Conservation (phyloP, 2,797 vertebrate genomes). For the Pangasius larnaudii region DNA sequence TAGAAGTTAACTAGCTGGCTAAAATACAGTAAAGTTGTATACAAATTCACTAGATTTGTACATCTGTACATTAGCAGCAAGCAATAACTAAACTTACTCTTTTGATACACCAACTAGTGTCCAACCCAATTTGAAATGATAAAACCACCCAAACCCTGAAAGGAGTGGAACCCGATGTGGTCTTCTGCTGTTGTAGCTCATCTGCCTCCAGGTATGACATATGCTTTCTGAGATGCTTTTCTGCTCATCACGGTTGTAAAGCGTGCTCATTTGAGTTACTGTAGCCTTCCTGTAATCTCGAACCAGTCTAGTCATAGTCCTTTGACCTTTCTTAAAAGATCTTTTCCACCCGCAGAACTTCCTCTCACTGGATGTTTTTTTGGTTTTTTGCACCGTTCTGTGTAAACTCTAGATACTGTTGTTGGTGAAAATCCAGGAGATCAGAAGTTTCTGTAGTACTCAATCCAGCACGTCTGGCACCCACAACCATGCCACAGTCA, state of each 20-base stretch:
- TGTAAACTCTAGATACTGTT: not conserved
- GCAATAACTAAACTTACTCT: not conserved
- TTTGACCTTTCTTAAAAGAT: not conserved
- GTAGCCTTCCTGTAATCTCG: not conserved
- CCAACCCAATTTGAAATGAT: not conserved
- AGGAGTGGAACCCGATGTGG: not conserved
- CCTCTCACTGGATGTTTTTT: not conserved
- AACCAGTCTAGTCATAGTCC: not conserved
- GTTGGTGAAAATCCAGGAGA: not conserved
- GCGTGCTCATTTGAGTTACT: not conserved
- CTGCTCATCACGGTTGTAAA: not conserved
- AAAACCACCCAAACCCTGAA: not conserved
- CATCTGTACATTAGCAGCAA: not conserved
- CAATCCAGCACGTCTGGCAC: not conserved
- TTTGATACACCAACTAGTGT: not conserved
- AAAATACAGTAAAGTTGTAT: not conserved
- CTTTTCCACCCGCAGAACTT: not conserved
- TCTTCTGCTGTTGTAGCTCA: not conserved
- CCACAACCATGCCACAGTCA: not conserved
- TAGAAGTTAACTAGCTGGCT: not conserved
- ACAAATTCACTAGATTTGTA: not conserved
- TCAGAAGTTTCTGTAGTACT: not conserved
- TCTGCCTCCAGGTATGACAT: not conserved
- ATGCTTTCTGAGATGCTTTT: not conserved
- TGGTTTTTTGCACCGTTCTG: not conserved